Base-by-base conservation (phyloP, 1,140 invertebrate genomes). In the Formica exsecta region DNA sequence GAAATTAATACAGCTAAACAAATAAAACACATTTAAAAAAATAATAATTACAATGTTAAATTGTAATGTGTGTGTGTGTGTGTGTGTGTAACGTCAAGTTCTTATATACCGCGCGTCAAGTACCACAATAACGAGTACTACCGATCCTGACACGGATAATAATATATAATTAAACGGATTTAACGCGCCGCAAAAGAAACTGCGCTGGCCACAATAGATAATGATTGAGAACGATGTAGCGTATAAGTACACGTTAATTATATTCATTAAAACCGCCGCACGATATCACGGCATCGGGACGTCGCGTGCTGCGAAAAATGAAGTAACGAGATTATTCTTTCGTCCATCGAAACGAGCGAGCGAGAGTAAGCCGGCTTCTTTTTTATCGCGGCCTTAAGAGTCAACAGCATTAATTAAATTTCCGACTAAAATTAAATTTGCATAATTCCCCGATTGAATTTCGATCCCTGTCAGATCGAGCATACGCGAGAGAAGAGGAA, bases 341-440 rank as follows among this genome's bases (percentile, higher is more conserved):
- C 36, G 66, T 13, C 70, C 79, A 38, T 44, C 38, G 68, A 29
- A 48, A 36, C 65, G 51, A 80, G 36, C 11, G 65, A 22, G 13
- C 66, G 66, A 73, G 68, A 81, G 48, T 57, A 38, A 61, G 38
- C 76, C 48, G 48, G 48, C 79, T 83, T 73, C 68, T 83, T 74
- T 74, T 74, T 62, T 38, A 61, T 54, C 68, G 25, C 13, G n/a
- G 25, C 38, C 54, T 73, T 74, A 83, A 61, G 48, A 51, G 41
- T 74, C 68, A 74, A 74, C 68, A 62, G 54, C 54, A 83, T 83
- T 83, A 83, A 83, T 83, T 83, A 73, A 83, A 83, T 83, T 83
- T 83, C 57, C 54, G 29, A 57, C 36, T 32, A 74, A 83, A 83
- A 83, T 83, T 73, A 74, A 83, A 73, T 83, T 83, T 83, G 61